Evolutionary conservation across 2,888 invertebrate genomes (phyloP), one percentile per base, ranked within the genome.

Genomic region (Amaurobius ferox): DNA sequence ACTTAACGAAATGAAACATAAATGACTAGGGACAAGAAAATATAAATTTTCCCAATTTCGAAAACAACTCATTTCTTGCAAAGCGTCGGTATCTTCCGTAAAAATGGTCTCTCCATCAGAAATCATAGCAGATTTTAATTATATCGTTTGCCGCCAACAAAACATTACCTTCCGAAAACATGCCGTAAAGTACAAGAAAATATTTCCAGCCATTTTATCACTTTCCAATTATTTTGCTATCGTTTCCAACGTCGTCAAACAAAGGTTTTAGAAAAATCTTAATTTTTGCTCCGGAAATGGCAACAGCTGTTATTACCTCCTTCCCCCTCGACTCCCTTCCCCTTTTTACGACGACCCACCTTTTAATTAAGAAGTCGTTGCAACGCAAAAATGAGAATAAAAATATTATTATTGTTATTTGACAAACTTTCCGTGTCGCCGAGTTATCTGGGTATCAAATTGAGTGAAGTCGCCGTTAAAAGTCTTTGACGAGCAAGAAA

Each of bases 351-450:
- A 83, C 76, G 55, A 70, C 70, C 77, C 77, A 35, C 40, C 68
- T 85, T 85, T 85, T 85, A 85, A 85, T 85, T 85, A 85, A 85
- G 83, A 78, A 78, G 72, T 72, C 83, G 76, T 85, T 85, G 71
- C 72, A 23, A 35, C 64, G 77, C 29, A 76, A 85, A 85, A 85
- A 85, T 77, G 77, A 85, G 77, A 85, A 72, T 85, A 85, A 85
- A 76, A 83, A 83, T 68, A 16, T 16, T 35, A 55, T 85, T 85
- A 77, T 85, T 85, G 71, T 77, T 77, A 85, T 85, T 85, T 85
- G 83, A 85, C 83, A 85, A 85, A 85, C 77, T 85, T 85, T 66
- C 66, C 83, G 76, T 77, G 67, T 71, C 76, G 35, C n/a, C 71
- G 32, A 64, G 29, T 70, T 48, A 85, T 74, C 76, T 68, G 39